Evolutionary conservation across 2,888 invertebrate genomes (phyloP).

Genomic region (Odontothrips loti): DNA sequence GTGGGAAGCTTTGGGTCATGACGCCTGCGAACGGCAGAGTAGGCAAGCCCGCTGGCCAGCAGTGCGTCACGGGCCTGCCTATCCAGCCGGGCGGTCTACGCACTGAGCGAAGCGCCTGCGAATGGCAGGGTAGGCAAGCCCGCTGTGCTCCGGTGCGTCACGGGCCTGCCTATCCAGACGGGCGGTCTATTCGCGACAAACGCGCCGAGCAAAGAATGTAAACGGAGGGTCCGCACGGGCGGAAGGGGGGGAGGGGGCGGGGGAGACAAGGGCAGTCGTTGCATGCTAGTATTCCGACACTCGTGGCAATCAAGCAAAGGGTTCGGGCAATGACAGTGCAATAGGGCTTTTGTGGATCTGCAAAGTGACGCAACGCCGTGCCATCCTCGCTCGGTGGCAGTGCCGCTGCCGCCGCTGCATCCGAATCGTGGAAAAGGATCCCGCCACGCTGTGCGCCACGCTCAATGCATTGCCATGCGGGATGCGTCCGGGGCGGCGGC

Average conservation of each 20-base stretch:
- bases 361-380: background rate
- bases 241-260: background rate
- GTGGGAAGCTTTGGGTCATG: too few relatives aligned
- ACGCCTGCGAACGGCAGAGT: background rate
- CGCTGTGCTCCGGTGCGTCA: background rate
- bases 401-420: background rate
- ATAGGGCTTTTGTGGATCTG: background rate
- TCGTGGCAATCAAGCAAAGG: background rate
- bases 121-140: background rate
- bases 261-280: background rate
- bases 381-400: background rate
- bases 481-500: background rate
- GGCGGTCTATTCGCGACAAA: too few relatives aligned
- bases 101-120: background rate
- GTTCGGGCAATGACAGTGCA: background rate
- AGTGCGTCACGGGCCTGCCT: background rate
- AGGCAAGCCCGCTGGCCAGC: background rate
- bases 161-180: background rate
- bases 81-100: background rate
- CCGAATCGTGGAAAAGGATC: slow-evolving; percentile 3
- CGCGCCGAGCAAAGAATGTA: background rate
- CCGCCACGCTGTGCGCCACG: background rate
- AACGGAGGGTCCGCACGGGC: background rate
- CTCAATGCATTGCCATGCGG: background rate
- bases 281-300: background rate